phyloP scores from a whole-genome alignment of 2,113 vertebrate species.

The Oryzias celebensis region DNA sequence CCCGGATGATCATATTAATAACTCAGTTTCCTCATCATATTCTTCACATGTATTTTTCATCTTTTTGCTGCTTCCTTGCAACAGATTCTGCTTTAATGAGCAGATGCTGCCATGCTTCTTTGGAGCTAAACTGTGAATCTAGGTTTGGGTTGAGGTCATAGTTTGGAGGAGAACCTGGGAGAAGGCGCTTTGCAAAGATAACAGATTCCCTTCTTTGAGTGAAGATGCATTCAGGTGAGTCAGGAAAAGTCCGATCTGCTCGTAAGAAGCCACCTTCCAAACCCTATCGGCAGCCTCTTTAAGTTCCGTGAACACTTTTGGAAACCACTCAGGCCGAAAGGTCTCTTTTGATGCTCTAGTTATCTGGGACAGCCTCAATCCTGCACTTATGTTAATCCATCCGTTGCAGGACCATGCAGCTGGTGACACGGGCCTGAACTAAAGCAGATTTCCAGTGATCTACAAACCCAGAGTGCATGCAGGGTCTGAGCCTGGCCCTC shows the following conservation, averaged over 20 bases:
- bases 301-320: conserved; percentile 36
- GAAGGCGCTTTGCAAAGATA: not conserved
- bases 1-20: too few relatives aligned
- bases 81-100: too few relatives aligned
- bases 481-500: conserved; percentile 51
- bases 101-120: too few relatives aligned
- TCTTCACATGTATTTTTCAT: too few relatives aligned
- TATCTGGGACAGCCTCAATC: conserved; percentile 71
- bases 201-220: not conserved
- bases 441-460: conserved; percentile 67
- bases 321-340: conserved; percentile 27
- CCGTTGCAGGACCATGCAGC: conserved; percentile 47
- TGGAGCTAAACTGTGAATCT: too few relatives aligned
- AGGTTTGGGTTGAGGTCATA: too few relatives aligned
- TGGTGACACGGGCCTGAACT: conserved; percentile 50
- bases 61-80: too few relatives aligned
- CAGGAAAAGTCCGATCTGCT: not conserved
- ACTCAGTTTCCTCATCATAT: too few relatives aligned
- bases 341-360: conserved; percentile 42
- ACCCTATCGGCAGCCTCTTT: conserved; percentile 21
- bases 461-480: conserved; percentile 57
- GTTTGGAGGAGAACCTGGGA: too few relatives aligned
- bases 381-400: conserved; percentile 63
- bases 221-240: not conserved
- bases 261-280: not conserved